These are phyloP conservation scores for Drosophila longiperda DNA, from an alignment of 2,888 invertebrate genomes.

Conservation along the genomic window DNA sequence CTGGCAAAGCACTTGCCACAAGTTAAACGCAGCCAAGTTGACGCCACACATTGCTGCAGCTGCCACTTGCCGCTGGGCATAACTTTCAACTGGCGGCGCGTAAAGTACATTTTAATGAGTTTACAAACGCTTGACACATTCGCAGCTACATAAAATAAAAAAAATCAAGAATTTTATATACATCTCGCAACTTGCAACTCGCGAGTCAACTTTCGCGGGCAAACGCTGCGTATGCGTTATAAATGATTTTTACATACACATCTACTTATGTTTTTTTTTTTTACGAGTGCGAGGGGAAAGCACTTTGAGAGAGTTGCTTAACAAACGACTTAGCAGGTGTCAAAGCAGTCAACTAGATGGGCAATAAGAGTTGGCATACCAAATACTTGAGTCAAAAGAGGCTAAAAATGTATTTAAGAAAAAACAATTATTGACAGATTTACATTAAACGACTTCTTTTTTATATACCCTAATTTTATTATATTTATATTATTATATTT, in stretches of 20 bases:
- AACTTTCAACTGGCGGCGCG: constrained; percentile 59
- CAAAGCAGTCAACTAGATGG: constrained; percentile 7
- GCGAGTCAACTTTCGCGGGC: constrained; percentile 3
- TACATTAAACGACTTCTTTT: background rate
- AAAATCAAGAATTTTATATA: constrained; percentile 37
- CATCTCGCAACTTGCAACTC: constrained; percentile 9
- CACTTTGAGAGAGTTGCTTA: constrained; percentile 58
- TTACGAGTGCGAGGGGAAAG: constrained; percentile 21
- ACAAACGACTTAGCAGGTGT: constrained; percentile 47
- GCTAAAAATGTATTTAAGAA: no score
- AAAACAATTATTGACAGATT: background rate
- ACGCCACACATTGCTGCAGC: constrained; percentile 31
- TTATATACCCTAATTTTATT: background rate
- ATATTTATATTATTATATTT: background rate
- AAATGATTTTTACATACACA: constrained; percentile 38
- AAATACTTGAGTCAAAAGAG: background rate
- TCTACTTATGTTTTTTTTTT: constrained; percentile 22
- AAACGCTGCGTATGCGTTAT: constrained; percentile 66
- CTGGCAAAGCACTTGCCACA: constrained; percentile 22
- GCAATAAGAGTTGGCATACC: background rate
- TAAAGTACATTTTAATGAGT: constrained; percentile 73
- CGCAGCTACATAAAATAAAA: constrained; percentile 64
- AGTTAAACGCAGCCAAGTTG: constrained; percentile 24
- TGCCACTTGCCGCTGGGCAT: constrained; percentile 41
- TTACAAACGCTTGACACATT: constrained; percentile 79